Conservation (phyloP, 2,113 vertebrate genomes). For the Mormoops blainvillei region DNA sequence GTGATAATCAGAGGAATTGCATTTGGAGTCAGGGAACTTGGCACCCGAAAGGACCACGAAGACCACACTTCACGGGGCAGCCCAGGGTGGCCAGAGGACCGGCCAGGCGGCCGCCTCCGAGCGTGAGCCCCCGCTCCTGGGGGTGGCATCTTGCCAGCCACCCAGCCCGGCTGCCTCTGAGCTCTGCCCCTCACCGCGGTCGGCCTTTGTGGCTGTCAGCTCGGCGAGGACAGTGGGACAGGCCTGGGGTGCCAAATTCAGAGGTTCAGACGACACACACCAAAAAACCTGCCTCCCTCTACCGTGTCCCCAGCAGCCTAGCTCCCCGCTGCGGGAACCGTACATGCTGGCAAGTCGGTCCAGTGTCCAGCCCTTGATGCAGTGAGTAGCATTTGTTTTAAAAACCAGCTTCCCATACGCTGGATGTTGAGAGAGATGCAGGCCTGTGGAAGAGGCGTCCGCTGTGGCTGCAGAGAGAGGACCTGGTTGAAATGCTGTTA, state of each 20-base stretch:
- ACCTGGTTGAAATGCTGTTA: no score
- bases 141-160: no score
- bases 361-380: accelerated
- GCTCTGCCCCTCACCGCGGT: no score
- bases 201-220: not conserved
- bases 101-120: no score
- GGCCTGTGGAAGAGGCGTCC: no score
- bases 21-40: not conserved
- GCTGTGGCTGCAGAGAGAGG: no score
- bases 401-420: no score
- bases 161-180: no score
- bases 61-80: not conserved
- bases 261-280: accelerated
- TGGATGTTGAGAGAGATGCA: no score
- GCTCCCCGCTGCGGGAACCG: not conserved
- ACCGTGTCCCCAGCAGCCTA: not conserved
- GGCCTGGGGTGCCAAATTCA: not conserved
- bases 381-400: not conserved
- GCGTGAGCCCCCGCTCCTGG: no score
- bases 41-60: not conserved
- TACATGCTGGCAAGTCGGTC: not conserved
- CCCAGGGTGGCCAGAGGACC: not conserved
- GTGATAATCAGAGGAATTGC: not conserved
- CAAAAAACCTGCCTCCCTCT: not conserved
- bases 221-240: no score